These are phyloP conservation scores for Tenthredo mesomela DNA, from an alignment of 2,888 invertebrate genomes.

Conservation along the genomic window DNA sequence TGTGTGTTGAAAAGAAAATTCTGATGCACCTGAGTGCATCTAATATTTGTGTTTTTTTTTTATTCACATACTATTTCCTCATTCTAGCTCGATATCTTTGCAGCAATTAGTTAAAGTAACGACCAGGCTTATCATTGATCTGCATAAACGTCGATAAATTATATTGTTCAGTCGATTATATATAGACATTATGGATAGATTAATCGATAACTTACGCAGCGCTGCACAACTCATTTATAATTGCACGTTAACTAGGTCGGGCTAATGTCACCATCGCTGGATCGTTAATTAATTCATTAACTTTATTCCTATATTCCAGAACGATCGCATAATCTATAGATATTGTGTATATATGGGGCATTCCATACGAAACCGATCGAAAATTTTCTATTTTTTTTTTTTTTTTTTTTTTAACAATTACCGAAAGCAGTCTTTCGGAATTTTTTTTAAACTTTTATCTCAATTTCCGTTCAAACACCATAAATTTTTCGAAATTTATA, in stretches of 20 bases:
- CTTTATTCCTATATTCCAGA: background rate
- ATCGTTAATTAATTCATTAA: constrained; percentile 28
- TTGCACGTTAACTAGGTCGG: constrained; percentile 31
- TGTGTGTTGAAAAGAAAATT: no score
- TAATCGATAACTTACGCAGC: background rate
- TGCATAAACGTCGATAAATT: background rate
- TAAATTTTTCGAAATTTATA: no score
- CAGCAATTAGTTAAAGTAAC: background rate
- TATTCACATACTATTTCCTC: background rate
- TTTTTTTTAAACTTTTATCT: no score
- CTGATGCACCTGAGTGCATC: no score
- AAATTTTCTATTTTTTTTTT: no score
- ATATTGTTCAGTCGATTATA: background rate
- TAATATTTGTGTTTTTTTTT: background rate
- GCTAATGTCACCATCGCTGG: constrained; percentile 25
- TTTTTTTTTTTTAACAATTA: no score
- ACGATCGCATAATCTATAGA: background rate
- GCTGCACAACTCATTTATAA: background rate
- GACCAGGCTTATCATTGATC: background rate
- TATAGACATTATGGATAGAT: background rate
- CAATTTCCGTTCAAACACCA: no score
- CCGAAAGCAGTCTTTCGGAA: no score
- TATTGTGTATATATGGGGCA: no score
- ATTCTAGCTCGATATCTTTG: background rate
- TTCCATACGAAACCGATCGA: no score